These are phyloP conservation scores for Apamea crenata DNA, from an alignment of 2,888 invertebrate species.

Conservation along the genomic window DNA sequence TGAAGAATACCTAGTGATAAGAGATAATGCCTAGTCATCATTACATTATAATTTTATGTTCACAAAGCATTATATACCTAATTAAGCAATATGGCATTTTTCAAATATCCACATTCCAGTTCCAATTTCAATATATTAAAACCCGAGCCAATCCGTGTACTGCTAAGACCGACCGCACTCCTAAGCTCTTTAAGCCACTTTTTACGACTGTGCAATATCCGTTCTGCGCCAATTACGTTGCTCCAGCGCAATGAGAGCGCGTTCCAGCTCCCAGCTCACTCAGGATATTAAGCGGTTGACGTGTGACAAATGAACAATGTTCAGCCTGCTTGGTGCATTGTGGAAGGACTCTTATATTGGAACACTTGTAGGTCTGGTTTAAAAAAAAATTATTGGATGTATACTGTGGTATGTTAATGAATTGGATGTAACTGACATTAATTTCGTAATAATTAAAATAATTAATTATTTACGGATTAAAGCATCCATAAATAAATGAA, in stretches of 20 bases:
- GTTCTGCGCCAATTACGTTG: constrained; percentile 64
- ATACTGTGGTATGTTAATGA: background rate
- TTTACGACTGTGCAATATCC: constrained; percentile 67
- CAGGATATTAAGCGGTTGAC: constrained; percentile 68
- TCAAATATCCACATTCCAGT: background rate
- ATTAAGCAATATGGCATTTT: background rate
- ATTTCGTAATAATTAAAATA: background rate
- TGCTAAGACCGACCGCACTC: constrained; percentile 26
- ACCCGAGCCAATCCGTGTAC: background rate
- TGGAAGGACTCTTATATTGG: constrained; percentile 4
- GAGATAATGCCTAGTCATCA: too few species aligned
- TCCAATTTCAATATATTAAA: constrained; percentile 17
- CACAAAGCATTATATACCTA: too few species aligned
- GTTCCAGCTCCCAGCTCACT: constrained; percentile 41
- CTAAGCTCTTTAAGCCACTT: constrained; percentile 51
- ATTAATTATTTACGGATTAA: background rate
- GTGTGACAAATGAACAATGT: constrained; percentile 50
- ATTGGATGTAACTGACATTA: background rate
- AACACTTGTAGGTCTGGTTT: background rate
- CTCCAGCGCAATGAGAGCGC: constrained; percentile 51
- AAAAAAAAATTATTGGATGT: background rate
- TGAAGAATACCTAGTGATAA: too few species aligned
- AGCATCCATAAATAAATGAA: background rate
- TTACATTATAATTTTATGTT: too few species aligned
- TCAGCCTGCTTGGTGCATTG: constrained; percentile 25